Evolutionary conservation across 2,888 invertebrate species (phyloP).

Genomic region (Heliconius charithonia): DNA sequence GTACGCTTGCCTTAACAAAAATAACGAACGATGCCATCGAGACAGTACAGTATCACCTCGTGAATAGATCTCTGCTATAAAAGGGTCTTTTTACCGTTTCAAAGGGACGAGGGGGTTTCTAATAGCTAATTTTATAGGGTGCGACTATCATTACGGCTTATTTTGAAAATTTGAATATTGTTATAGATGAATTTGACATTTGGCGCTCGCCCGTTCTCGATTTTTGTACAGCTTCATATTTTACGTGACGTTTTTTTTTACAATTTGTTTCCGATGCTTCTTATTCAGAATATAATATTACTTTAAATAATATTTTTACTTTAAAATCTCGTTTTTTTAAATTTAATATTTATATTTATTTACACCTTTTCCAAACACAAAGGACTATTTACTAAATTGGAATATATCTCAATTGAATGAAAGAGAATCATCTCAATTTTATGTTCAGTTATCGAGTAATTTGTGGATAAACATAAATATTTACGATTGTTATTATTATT

Average conservation of each 20-base stretch:
- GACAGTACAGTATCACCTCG: slow-evolving; percentile 68
- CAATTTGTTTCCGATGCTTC: neutral
- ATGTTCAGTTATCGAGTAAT: too few species aligned
- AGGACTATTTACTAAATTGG: too few species aligned
- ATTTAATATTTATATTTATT: too few species aligned
- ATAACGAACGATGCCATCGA: slow-evolving; percentile 77
- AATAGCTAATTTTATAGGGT: slow-evolving; percentile 49
- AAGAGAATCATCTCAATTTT: too few species aligned
- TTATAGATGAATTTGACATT: slow-evolving; percentile 33
- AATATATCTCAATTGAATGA: too few species aligned
- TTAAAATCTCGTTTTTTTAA: too few species aligned
- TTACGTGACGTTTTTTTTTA: neutral
- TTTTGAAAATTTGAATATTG: slow-evolving; percentile 33
- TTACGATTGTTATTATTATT: too few species aligned
- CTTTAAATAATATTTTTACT: too few species aligned
- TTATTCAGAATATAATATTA: too few species aligned
- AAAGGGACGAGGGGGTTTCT: slow-evolving; percentile 61
- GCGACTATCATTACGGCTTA: slow-evolving; percentile 43
- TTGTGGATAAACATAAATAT: too few species aligned
- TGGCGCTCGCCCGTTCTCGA: slow-evolving; percentile 16
- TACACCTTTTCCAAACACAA: too few species aligned
- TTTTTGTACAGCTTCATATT: neutral
- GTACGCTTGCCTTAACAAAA: slow-evolving; percentile 82
- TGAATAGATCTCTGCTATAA: slow-evolving; percentile 77
- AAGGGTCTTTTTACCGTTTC: slow-evolving; percentile 70